These are phyloP conservation scores for Antheraea assamensis DNA, from an alignment of 2,888 invertebrate genomes.

Conservation along the genomic window DNA sequence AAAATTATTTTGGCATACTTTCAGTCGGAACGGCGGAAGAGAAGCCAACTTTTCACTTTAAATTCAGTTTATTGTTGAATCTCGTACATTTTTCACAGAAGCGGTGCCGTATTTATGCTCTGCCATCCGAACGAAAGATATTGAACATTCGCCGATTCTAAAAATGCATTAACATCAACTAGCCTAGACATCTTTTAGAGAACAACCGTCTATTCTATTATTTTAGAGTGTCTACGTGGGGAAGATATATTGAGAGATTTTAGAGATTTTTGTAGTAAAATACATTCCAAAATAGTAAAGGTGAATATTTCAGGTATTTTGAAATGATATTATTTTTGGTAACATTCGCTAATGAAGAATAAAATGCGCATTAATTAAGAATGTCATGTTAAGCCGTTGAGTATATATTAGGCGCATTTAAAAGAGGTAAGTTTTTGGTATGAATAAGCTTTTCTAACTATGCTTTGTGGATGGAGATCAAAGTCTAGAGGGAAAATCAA, in stretches of 20 bases:
- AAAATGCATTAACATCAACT: slow-evolving; percentile 2
- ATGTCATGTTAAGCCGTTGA: not conserved
- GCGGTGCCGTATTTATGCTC: not conserved
- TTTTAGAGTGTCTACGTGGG: not conserved
- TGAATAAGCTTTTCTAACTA: not conserved
- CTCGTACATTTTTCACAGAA: slow-evolving; percentile 7
- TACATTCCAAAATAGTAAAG: not conserved
- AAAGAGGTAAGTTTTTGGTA: not conserved
- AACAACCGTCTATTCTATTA: not conserved
- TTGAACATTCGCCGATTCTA: not conserved
- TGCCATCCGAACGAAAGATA: not conserved
- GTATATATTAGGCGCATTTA: not conserved
- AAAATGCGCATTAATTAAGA: not conserved
- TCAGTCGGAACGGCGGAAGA: not conserved
- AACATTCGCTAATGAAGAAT: not conserved
- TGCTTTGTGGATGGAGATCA: not conserved
- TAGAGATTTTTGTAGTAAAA: not conserved
- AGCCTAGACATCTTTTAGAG: not conserved
- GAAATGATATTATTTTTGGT: not conserved
- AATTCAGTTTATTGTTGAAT: not conserved
- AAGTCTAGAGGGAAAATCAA: not conserved
- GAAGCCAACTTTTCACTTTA: not conserved
- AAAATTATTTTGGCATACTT: not conserved
- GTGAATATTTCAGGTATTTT: not conserved
- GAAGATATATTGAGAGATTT: not conserved